Evolutionary conservation across 2,797 vertebrate genomes (phyloP).

Genomic region (Darevskia nairensis): DNA sequence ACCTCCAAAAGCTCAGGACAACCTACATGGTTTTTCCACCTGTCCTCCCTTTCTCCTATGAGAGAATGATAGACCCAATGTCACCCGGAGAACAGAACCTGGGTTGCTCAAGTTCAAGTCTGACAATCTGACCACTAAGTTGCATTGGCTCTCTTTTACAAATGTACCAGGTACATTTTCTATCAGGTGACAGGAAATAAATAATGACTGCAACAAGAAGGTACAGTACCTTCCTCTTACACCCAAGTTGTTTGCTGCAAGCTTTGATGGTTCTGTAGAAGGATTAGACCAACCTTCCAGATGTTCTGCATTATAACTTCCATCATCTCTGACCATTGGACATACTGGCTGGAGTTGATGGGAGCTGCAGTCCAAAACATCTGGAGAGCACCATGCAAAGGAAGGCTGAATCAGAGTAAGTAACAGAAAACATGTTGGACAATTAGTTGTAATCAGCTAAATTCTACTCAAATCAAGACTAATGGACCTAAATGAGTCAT

Average conservation of each 20-base stretch:
- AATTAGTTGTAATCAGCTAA: no score
- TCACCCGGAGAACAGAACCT: not conserved
- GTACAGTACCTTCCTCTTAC: not conserved
- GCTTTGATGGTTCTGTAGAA: not conserved
- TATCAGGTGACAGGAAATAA: not conserved
- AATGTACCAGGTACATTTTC: not conserved
- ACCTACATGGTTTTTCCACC: not conserved
- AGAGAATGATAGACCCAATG: not conserved
- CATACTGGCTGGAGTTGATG: no score
- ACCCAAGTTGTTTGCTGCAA: not conserved
- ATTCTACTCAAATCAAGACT: no score
- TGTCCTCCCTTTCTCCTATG: not conserved
- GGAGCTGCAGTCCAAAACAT: no score
- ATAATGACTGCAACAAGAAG: not conserved
- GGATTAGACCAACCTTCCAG: not conserved
- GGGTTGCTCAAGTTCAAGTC: not conserved
- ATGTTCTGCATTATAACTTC: no score
- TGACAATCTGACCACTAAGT: not conserved
- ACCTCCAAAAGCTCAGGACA: not conserved
- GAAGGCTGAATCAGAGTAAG: no score
- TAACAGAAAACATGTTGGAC: not conserved
- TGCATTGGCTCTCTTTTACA: not conserved
- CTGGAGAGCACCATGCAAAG: no score
- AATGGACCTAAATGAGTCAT: no score
- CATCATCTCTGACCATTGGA: no score